These are phyloP conservation scores for Stigmatopora nigra DNA, from an alignment of 2,113 vertebrate species.

Conservation along the genomic window DNA sequence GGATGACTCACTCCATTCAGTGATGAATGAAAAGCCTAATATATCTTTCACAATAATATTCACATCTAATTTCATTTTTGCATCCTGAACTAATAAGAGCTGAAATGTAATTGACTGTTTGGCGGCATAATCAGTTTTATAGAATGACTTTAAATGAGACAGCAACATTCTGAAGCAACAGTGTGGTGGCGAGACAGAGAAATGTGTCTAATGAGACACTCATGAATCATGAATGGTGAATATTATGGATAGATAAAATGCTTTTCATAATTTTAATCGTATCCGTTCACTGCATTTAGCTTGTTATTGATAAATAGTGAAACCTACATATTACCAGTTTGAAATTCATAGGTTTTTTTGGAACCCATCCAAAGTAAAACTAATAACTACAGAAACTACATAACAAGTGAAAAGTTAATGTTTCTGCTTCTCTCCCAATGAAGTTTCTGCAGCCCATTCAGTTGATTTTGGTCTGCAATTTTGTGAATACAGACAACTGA, in stretches of 20 bases:
- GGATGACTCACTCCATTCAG: conserved; percentile 57
- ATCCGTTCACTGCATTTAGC: neutral
- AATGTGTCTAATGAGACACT: conserved; percentile 26
- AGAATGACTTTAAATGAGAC: conserved; percentile 60
- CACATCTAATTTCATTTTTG: conserved; percentile 67
- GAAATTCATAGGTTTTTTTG: no score
- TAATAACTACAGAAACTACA: no score
- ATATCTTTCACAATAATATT: conserved; percentile 62
- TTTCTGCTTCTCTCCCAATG: no score
- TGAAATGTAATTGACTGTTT: conserved; percentile 65
- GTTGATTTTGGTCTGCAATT: no score
- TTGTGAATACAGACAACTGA: no score
- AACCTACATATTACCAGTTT: no score
- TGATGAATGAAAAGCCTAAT: conserved; percentile 66
- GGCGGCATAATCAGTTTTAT: conserved; percentile 59
- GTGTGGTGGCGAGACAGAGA: conserved; percentile 26
- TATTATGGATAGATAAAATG: conserved; percentile 45
- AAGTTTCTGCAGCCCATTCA: no score
- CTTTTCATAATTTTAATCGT: conserved; percentile 20
- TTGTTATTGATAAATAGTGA: neutral
- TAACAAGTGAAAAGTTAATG: no score
- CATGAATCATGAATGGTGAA: conserved; percentile 34
- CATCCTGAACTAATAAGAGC: conserved; percentile 68
- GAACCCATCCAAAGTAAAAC: no score
- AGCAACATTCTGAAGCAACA: conserved; percentile 45